Evolutionary conservation across 2,888 invertebrate genomes (phyloP).

Genomic region (Patella ulyssiponensis): DNA sequence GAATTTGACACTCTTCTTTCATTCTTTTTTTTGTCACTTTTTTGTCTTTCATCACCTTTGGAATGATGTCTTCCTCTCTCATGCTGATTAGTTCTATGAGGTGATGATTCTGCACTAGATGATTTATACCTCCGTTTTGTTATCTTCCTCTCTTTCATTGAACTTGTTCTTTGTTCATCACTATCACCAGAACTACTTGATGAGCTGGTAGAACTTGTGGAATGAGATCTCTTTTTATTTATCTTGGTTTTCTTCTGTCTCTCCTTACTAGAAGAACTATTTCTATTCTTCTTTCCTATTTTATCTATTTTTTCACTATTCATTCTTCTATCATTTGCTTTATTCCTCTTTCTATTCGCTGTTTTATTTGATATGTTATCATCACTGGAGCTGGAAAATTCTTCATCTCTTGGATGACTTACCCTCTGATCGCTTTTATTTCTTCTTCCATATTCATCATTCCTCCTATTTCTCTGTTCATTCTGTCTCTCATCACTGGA

Average conservation of each 20-base stretch:
- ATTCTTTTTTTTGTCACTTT: background rate
- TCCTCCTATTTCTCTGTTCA: no score
- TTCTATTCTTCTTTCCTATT: constrained; percentile 7
- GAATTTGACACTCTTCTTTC: background rate
- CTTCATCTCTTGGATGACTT: no score
- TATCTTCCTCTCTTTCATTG: no score
- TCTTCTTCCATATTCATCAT: no score
- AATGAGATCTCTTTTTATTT: no score
- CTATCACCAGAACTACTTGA: constrained; percentile 9
- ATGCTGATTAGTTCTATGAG: background rate
- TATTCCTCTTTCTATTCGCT: background rate
- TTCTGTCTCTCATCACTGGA: background rate
- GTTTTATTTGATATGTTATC: background rate
- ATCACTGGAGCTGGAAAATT: background rate
- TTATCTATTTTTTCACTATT: constrained; percentile 14
- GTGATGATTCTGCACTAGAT: background rate
- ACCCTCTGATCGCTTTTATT: no score
- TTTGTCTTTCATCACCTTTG: no score
- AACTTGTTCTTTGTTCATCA: background rate
- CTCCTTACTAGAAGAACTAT: constrained; percentile 6
- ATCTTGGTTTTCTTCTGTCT: background rate
- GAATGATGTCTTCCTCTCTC: no score
- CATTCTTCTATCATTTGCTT: constrained; percentile 18
- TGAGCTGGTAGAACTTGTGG: background rate
- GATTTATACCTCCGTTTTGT: no score